These are phyloP conservation scores for Microctonus aethiopoides DNA, from an alignment of 2,888 invertebrate genomes.

Conservation along the genomic window DNA sequence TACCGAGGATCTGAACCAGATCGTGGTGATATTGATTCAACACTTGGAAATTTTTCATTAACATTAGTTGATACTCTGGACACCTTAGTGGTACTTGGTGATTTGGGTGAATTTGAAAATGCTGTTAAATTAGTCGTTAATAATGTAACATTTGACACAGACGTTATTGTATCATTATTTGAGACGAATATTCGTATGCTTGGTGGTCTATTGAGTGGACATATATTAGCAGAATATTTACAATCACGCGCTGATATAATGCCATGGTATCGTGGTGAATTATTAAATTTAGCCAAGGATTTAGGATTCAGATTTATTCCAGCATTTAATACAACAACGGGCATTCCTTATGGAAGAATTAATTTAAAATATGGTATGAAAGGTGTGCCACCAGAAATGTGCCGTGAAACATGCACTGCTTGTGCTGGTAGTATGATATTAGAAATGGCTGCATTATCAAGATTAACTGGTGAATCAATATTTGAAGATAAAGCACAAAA, in stretches of 20 bases:
- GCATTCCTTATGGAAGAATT: conserved; percentile 94
- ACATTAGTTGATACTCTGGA: conserved; percentile 96
- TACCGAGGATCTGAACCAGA: conserved; percentile 90
- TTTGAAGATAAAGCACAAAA: conserved; percentile 95
- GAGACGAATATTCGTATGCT: conserved; percentile 98
- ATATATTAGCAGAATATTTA: conserved; percentile 86
- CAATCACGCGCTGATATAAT: conserved; percentile 80
- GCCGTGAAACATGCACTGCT: conserved; percentile 95
- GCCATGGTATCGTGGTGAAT: conserved; percentile 88
- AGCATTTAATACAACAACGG: conserved; percentile 98
- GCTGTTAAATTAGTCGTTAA: conserved; percentile 87
- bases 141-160: conserved; percentile 91
- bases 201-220: conserved; percentile 94
- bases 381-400: conserved; percentile 77
- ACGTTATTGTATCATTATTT: conserved; percentile 96
- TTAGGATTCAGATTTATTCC: conserved; percentile 91
- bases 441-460: conserved; percentile 95
- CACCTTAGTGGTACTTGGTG: conserved; percentile 90
- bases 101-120: conserved; percentile 92
- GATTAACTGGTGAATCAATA: conserved; percentile 89
- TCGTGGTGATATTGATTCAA: conserved; percentile 96
- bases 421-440: conserved; percentile 98
- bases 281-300: conserved; percentile 91
- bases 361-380: conserved; percentile 87
- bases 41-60: conserved; percentile 96